Base-by-base conservation (phyloP, 2,888 invertebrate genomes). In the Neelides folsomi region DNA sequence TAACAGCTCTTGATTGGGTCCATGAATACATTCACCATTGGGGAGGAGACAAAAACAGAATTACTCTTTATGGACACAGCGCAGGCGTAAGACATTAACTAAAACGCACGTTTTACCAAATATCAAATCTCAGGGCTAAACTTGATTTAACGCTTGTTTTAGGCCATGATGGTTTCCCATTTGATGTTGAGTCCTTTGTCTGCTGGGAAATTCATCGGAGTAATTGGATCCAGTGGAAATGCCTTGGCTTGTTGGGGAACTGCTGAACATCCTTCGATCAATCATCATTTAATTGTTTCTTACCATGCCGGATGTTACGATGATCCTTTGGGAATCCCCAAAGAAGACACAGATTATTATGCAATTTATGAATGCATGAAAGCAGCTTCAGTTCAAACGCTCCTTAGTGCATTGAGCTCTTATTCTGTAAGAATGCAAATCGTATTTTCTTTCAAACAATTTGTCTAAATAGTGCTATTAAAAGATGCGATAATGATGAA, bases 151-250 rank as follows among this genome's bases (percentile, higher is more conserved):
- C 27, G 27, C 7, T 5, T 27, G 27, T 27, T 27, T 27, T 27
- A 27, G 27, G 27, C 27, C 27, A 47, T 56, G 19, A 49, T 60
- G 49, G 60, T 54, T 6, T 40, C 58, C 6, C 58, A 60, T 36
- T 38, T 60, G 9, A 35, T 60, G 2, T 44, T 56, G 1, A 48
- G 53, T n/a, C 52, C 54, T 1, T 36, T 58, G 38, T 44, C 51
- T 1, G 44, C 44, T 18, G 49, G 18, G 9, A 38, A 52, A 10
- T 47, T 55, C 13, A 49, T 49, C 45, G 52, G 55, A 9, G 54
- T 60, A 9, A 56, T 56, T 18, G 56, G 55, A 2, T 42, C 58
- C 12, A 57, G 57, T 16, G 60, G 60, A 50, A 52, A 52, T 20
- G 52, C 60, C 12, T 40, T 60, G 7, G 52, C 53, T 35, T 50